Evolutionary conservation across 2,888 invertebrate species (phyloP).

Genomic region (Agrotis puta): DNA sequence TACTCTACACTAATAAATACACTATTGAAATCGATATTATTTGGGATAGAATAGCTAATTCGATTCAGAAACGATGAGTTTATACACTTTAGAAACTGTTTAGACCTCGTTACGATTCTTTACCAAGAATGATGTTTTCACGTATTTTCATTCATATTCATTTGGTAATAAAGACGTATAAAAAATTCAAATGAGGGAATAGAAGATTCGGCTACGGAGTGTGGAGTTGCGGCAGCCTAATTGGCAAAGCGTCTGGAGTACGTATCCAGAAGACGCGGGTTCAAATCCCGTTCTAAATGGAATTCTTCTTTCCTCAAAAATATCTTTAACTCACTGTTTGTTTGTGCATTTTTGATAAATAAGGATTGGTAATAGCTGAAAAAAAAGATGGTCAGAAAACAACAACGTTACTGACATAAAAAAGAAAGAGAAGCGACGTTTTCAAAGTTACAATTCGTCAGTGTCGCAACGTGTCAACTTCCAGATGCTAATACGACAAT

Average conservation of each 20-base stretch:
- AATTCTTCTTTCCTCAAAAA: no score
- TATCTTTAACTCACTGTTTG: neutral
- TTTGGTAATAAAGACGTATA: constrained; percentile 23
- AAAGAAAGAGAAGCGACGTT: constrained; percentile 37
- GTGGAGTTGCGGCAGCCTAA: no score
- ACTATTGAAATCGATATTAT: constrained; percentile 82
- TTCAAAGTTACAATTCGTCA: constrained; percentile 63
- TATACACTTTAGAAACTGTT: constrained; percentile 64
- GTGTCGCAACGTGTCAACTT: constrained; percentile 63
- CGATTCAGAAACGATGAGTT: constrained; percentile 66
- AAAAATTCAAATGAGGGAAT: no score
- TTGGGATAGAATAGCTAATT: constrained; percentile 69
- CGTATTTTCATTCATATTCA: constrained; percentile 55
- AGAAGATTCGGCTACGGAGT: no score
- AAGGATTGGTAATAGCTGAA: constrained; percentile 10
- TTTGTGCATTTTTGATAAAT: neutral
- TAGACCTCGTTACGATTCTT: constrained; percentile 56
- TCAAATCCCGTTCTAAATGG: no score
- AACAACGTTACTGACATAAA: constrained; percentile 23
- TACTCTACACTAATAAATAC: constrained; percentile 81
- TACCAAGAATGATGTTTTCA: constrained; percentile 61
- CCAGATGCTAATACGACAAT: constrained; percentile 65
- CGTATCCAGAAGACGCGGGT: no score
- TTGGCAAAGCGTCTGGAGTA: no score
- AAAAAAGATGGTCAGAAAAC: constrained; percentile 15